Base-by-base conservation (phyloP, 1,140 invertebrate genomes). In the Meloidogyne exigua region DNA sequence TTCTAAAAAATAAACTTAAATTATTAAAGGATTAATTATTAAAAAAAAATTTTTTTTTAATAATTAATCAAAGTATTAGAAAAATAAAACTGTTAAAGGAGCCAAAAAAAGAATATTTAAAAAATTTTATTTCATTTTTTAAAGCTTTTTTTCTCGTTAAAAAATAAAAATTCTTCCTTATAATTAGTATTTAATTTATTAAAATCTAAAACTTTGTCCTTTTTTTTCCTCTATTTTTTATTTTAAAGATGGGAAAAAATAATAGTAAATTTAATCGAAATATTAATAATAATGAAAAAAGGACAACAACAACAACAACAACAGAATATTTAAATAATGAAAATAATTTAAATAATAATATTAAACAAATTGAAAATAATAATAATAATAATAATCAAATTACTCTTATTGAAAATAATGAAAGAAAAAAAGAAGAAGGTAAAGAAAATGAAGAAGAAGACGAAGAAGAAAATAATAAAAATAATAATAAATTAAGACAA, bases 401-500 rank as follows among this genome's bases (percentile, higher is more conserved):
- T 49, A 32, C n/a, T n/a, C n/a, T n/a, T n/a, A n/a, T n/a, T 32
- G 7, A 32, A 32, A 32, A 39, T 9, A 10, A 39, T 9, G 36
- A 39, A 39, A 39, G 9, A 39, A 10, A 39, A 39, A 10, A 39
- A 39, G 21, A n/a, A 72, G 18, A 21, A 28, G 23, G 21, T 23
- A 57, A 13, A 2, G 69, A 62, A 13, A 44, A n/a, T 21, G 3
- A 36, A 44, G 2, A 36, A 11, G 36, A 25, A 39, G 36, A 70
- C 13, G 21, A 2, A 64, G 5, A 39, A 42, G 18, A 72, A 9
- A 28, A 28, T 44, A 23, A 65, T 23, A 65, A 10, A 44, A 72
- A 72, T 21, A 72, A 72, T 23, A 18, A 62, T 26, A 72, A 26
- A 62, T 3, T 7, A 32, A 32, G 39, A 72, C n/a, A 25, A 72